A percentile compares a stretch with the other conserved stretches of the same genome.
These are phyloP conservation scores for Micromesistius poutassou DNA, from an alignment of 2,797 vertebrate species.

Conservation along the genomic window DNA sequence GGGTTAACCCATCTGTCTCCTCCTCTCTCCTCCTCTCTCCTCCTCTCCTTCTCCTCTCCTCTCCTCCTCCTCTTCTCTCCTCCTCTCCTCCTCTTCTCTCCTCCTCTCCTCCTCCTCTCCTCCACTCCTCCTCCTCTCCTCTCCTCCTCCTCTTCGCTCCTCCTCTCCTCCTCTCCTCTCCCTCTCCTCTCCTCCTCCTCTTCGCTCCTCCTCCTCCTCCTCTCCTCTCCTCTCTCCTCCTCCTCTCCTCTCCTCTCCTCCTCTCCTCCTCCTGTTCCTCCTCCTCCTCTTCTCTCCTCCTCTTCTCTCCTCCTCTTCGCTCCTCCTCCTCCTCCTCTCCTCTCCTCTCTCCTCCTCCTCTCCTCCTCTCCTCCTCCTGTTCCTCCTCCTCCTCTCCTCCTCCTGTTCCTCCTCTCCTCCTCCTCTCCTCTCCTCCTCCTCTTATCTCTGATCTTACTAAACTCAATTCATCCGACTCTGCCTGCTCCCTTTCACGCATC, in stretches of 20 bases:
- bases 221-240: slow-evolving; percentile 12
- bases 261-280: too few relatives aligned
- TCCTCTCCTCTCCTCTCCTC: too few relatives aligned
- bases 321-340: slow-evolving; percentile 1
- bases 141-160: slow-evolving; percentile 8
- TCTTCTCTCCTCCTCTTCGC: too few relatives aligned
- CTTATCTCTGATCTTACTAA: slow-evolving; percentile 5
- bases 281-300: slow-evolving; percentile 6
- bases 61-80: slow-evolving; percentile 9
- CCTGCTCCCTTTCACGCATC: slow-evolving; percentile 52
- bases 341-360: slow-evolving; percentile 8
- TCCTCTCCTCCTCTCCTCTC: too few relatives aligned
- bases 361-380: slow-evolving; percentile 7
- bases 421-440: slow-evolving; percentile 9
- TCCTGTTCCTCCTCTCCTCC: background rate
- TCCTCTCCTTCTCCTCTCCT: background rate
- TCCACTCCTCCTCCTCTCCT: background rate
- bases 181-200: slow-evolving; percentile 11
- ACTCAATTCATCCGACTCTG: slow-evolving; percentile 30
- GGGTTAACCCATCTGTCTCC: background rate
- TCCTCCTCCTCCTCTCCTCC: slow-evolving; percentile 7
- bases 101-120: too few relatives aligned
- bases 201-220: slow-evolving; percentile 4
- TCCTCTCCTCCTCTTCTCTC: slow-evolving; percentile 7
- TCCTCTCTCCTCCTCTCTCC: background rate